Base-by-base conservation (phyloP, 2,113 vertebrate genomes). In the Psammodynastes pulverulentus region DNA sequence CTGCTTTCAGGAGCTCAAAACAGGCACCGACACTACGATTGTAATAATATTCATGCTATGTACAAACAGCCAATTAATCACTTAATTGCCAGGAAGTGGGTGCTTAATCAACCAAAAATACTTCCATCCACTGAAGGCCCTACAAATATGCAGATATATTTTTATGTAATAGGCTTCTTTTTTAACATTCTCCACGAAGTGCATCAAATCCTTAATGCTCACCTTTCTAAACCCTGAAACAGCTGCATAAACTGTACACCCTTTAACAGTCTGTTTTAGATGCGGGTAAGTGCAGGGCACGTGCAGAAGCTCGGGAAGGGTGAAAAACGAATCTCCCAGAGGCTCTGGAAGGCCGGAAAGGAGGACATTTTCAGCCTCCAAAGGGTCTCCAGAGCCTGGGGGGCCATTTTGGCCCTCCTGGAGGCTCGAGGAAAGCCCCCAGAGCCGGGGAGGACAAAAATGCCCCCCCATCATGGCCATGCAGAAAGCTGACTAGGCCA, bases 151-250 rank as follows among this genome's bases (percentile, higher is more conserved):
- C 67, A 85, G 88, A 84, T 89, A 10, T 89, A 58, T 43, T 26
- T 12, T 56, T 56, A 56, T 5, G 24, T 5, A 46, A 12, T 9
- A 89, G 6, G 43, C 23, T 89, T 58, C 49, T 39, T 88, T 88
- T 58, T 58, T 19, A 24, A 85, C 12, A 13, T 58, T 89, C 72
- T 58, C n/a, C 43, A 4, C 49, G 53, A 5, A 24, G 9, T 39
- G 52, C 8, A 58, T 49, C 15, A 51, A 86, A 43, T 58, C 12
- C 29, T 9, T 4, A 6, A 26, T 5, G 21, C 34, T 92, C 79
- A 85, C 91, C 88, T 62, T 92, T 89, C 29, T 24, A 88, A 49
- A 89, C 46, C 79, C 49, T 89, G 85, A 85, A 86, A 45, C 45
- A 45, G 12, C 53, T 85, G 87, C 52, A 84, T 48, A 48, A 34